Evolutionary conservation across 2,888 invertebrate species (phyloP), one percentile per base, ranked within the genome.

Genomic region (Eudasyphora cyanicolor): DNA sequence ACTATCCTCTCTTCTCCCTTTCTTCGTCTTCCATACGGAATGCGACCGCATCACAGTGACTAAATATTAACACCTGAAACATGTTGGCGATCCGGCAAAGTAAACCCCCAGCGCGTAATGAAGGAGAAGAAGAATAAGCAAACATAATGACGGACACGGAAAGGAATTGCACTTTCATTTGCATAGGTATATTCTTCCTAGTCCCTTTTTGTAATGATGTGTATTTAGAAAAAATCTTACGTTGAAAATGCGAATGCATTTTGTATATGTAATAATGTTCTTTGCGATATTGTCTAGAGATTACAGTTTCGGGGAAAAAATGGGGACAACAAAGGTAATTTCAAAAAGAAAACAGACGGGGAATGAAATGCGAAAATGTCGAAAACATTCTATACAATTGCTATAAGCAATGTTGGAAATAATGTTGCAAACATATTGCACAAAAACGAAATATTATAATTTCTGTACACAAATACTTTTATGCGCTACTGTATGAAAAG

Each of bases 31-130:
- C n/a, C n/a, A n/a, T n/a, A n/a, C n/a, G n/a, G 10, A 38, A 45
- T n/a, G n/a, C 32, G 6, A 45, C 45, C 45, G 7, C 45, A n/a
- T 2, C 2, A 14, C 2, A 45, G 12, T 45, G 45, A 14, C 14
- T 12, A 14, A 57, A 57, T 57, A 38, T 57, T 57, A 24, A 27
- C 57, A 57, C 57, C 57, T 27, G 57, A 57, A 57, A 57, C 24
- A 57, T 27, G 27, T 24, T 8, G 27, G 14, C 27, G 57, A 57
- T 57, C 57, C 27, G 27, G 10, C 12, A 57, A n/a, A 57, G 24
- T 57, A 57, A 54, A 24, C n/a, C n/a, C n/a, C n/a, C n/a, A n/a
- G 17, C 49, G 17, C 54, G 19, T 19, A 54, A 21, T 10, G 8
- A 54, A 27, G 57, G 14, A 51, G 21, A 51, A 3, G 8, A 10